These are phyloP conservation scores for Tachina grossa DNA, from an alignment of 2,888 invertebrate genomes.

Conservation along the genomic window DNA sequence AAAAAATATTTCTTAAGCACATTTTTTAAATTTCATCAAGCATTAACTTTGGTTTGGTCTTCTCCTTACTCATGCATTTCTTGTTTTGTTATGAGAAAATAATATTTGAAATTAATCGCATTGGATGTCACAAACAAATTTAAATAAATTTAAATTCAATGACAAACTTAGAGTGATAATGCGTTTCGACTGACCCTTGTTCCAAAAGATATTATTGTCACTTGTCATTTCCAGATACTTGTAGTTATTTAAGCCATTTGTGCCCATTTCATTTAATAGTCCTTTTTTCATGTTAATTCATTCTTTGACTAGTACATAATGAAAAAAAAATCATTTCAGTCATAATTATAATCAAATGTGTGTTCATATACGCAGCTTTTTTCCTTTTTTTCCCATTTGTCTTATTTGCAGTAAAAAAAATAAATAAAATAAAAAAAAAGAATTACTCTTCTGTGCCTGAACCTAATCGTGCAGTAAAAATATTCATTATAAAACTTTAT, in stretches of 20 bases:
- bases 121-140: no score
- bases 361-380: conserved; percentile 24
- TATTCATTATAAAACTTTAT: conserved; percentile 47
- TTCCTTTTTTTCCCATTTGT: neutral
- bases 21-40: no score
- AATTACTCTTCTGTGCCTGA: conserved; percentile 13
- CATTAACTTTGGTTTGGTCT: no score
- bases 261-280: conserved; percentile 8
- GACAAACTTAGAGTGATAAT: neutral
- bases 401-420: conserved; percentile 54
- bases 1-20: no score
- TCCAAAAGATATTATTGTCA: neutral
- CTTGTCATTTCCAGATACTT: neutral
- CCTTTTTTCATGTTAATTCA: conserved; percentile 33
- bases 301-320: conserved; percentile 3
- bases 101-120: no score
- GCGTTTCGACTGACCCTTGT: neutral
- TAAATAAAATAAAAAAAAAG: neutral
- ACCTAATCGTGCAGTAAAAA: conserved; percentile 48
- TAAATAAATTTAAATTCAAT: neutral
- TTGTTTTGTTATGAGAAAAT: no score
- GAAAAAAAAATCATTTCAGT: conserved; percentile 23
- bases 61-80: no score
- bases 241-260: conserved; percentile 15
- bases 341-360: conserved; percentile 31